A percentile compares a stretch with the other conserved stretches of the same genome.
These are phyloP conservation scores for Sinocyclocheilus grahami DNA, from an alignment of 2,113 vertebrate species.

Conservation along the genomic window DNA sequence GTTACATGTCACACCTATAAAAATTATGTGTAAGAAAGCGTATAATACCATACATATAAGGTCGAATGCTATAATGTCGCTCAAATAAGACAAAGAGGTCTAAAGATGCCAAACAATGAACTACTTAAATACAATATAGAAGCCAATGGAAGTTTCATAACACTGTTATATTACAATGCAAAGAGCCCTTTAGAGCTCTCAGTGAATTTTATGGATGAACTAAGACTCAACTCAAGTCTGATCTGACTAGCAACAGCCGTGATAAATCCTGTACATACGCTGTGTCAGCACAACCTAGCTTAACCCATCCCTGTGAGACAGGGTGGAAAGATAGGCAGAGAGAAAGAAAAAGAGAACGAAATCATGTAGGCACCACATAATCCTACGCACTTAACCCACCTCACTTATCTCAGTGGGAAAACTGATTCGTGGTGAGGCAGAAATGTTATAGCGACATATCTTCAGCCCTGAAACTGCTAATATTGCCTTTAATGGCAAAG, in stretches of 20 bases:
- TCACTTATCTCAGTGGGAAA: constrained; percentile 29
- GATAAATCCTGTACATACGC: constrained; percentile 49
- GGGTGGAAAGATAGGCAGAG: not conserved
- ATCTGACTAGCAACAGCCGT: constrained; percentile 46
- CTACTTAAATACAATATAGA: not conserved
- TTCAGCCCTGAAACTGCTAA: not conserved
- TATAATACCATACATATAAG: not conserved
- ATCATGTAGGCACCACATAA: not conserved
- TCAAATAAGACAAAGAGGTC: not conserved
- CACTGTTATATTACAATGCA: constrained; percentile 13
- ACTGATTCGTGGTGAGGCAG: constrained; percentile 2
- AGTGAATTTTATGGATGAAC: constrained; percentile 19
- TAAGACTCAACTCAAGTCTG: constrained; percentile 16
- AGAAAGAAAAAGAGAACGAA: constrained; percentile 16
- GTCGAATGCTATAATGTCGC: not conserved
- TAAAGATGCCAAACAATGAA: constrained; percentile 5
- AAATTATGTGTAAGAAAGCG: not conserved
- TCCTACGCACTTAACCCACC: constrained; percentile 15
- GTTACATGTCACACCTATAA: not conserved
- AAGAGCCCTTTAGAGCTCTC: not conserved
- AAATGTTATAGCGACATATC: constrained; percentile 4
- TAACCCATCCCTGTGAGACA: not conserved
- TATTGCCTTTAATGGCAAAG: not conserved
- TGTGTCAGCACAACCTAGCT: constrained; percentile 42
- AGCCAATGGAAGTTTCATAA: not conserved